Evolutionary conservation across 2,888 invertebrate genomes (phyloP).

Genomic region (Orthonevra nobilis): DNA sequence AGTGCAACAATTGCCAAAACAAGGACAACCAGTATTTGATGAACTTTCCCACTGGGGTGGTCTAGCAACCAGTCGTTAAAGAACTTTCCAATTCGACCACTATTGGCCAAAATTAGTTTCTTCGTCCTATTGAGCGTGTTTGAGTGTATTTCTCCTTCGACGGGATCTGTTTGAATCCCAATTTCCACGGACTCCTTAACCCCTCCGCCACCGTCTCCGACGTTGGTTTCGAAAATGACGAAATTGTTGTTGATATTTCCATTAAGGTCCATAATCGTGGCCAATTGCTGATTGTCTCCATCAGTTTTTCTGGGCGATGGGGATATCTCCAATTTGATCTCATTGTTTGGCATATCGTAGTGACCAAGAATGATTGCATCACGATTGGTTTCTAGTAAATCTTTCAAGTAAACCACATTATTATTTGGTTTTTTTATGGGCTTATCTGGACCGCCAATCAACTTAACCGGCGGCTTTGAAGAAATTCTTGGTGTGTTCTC

Average conservation of each 20-base stretch:
- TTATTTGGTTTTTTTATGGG: slow-evolving; percentile 75
- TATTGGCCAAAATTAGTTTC: slow-evolving; percentile 75
- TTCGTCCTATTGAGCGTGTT: slow-evolving; percentile 80
- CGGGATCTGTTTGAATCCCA: slow-evolving; percentile 83
- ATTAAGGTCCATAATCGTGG: slow-evolving; percentile 76
- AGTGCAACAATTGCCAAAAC: slow-evolving; percentile 86
- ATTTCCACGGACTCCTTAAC: slow-evolving; percentile 78
- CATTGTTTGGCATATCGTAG: slow-evolving; percentile 86
- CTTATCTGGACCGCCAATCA: slow-evolving; percentile 87
- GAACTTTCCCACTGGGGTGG: slow-evolving; percentile 88
- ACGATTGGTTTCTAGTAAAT: slow-evolving; percentile 77
- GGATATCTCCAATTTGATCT: slow-evolving; percentile 77
- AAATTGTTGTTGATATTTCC: slow-evolving; percentile 67
- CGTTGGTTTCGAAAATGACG: slow-evolving; percentile 50
- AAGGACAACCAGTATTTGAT: slow-evolving; percentile 85
- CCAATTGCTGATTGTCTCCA: slow-evolving; percentile 72
- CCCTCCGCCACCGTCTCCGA: slow-evolving; percentile 73
- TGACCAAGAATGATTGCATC: slow-evolving; percentile 82
- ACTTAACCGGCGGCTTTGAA: slow-evolving; percentile 85
- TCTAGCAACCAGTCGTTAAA: slow-evolving; percentile 84
- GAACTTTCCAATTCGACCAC: slow-evolving; percentile 76
- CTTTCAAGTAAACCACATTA: slow-evolving; percentile 81
- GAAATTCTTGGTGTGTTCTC: slow-evolving; percentile 92
- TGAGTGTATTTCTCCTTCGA: slow-evolving; percentile 71
- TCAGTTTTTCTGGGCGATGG: slow-evolving; percentile 73